Base-by-base conservation (phyloP, 2,888 invertebrate species). In the Macrosiphum euphorbiae region DNA sequence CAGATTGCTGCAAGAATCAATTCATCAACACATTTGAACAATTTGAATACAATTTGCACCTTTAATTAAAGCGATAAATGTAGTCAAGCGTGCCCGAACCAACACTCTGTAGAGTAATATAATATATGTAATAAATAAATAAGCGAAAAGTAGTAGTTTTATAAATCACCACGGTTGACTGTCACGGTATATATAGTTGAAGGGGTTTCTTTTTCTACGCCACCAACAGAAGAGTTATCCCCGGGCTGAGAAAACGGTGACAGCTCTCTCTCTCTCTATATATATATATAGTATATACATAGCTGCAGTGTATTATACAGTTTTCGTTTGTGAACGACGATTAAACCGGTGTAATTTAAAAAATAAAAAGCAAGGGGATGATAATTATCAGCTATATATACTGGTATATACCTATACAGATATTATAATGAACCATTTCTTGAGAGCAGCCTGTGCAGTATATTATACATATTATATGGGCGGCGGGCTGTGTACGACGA, bases 341-440 rank as follows among this genome's bases (percentile, higher is more conserved):
- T 88, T 88, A 55, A 78, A 89, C 88, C 55, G 35, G 78, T 84
- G 44, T 55, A 89, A 92, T 89, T 92, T 78, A 84, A 58, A 92
- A 88, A 88, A 67, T 78, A 88, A 92, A 91, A 44, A 91, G n/a
- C 26, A 44, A 41, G n/a, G 78, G 92, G n/a, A 92, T 35, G 90
- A 90, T 93, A 93, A 93, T 84, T 89, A 93, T 93, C 88, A 92
- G 78, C 92, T 50, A 88, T 50, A 47, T 47, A 47, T 47, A 61
- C 13, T n/a, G 16, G n/a, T 5, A 16, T 16, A 78, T 35, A 78
- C 20, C 78, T 35, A 78, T 78, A 78, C 7, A 78, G 16, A 78
- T 78, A 78, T 8, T 35, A 44, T 47, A 47, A 47, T n/a, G 13
- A 86, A 86, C 61, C 92, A 55, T 93, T 58, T 47, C 47, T 85